A percentile compares a stretch with the other conserved stretches of the same genome.
Conservation (phyloP, 2,113 vertebrate genomes). For the Thomomys bottae region DNA sequence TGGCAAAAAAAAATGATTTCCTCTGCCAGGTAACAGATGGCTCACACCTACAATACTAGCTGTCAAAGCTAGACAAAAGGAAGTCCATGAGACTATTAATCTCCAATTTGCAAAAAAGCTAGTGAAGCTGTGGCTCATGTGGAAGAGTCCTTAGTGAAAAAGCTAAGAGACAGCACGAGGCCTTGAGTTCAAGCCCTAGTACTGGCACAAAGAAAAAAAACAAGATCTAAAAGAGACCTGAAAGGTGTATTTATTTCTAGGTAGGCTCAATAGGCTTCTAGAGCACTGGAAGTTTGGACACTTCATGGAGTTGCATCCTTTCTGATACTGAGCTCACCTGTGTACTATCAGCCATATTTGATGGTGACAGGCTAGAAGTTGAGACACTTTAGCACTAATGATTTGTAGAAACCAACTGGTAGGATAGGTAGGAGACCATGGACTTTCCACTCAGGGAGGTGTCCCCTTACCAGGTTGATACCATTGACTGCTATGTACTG, state of each 20-base stretch:
- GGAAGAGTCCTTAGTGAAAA: no score
- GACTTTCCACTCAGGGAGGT: neutral
- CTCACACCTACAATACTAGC: neutral
- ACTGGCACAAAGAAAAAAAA: no score
- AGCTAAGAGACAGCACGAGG: no score
- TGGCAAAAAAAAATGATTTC: no score
- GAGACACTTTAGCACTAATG: neutral
- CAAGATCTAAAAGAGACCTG: neutral
- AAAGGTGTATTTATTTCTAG: neutral
- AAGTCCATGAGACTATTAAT: no score
- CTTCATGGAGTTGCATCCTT: neutral
- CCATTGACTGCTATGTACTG: slow-evolving; percentile 85
- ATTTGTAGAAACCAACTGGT: neutral
- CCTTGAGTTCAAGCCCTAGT: no score
- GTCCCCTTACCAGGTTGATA: slow-evolving; percentile 89
- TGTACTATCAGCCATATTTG: neutral
- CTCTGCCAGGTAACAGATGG: no score
- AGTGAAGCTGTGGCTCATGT: no score
- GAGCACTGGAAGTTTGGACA: neutral
- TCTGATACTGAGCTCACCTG: neutral
- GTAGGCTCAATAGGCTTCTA: neutral
- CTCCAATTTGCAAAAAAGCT: no score
- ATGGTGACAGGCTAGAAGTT: neutral
- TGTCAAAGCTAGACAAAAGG: no score
- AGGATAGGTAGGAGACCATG: neutral